phyloP scores from a whole-genome alignment of 2,797 vertebrate species.

The Champsocephalus gunnari region DNA sequence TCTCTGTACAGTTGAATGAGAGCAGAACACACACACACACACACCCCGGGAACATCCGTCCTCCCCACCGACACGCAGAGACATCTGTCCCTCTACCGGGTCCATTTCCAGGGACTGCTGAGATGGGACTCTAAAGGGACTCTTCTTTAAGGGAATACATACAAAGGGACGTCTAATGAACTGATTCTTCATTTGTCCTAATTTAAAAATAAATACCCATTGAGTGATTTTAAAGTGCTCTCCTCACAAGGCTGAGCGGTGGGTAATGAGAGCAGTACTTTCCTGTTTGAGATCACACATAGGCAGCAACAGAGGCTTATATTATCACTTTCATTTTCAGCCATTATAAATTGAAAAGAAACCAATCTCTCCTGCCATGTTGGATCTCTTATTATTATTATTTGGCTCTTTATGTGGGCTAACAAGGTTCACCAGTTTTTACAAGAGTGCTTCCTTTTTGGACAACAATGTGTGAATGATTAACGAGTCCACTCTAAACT shows the following conservation, averaged over 20 bases:
- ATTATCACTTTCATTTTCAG: slow-evolving; percentile 10
- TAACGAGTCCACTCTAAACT: slow-evolving; percentile 62
- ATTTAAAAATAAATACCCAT: slow-evolving; percentile 59
- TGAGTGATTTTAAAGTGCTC: slow-evolving; percentile 40
- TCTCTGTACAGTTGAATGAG: slow-evolving; percentile 84
- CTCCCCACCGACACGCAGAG: slow-evolving; percentile 52
- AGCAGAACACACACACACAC: slow-evolving; percentile 68
- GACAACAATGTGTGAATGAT: slow-evolving; percentile 48
- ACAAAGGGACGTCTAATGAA: slow-evolving; percentile 34
- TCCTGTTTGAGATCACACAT: slow-evolving; percentile 48
- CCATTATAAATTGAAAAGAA: slow-evolving; percentile 38
- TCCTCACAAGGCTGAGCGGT: slow-evolving; percentile 41
- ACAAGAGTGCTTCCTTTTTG: slow-evolving; percentile 54
- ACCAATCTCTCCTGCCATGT: slow-evolving; percentile 7
- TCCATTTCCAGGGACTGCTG: slow-evolving; percentile 62
- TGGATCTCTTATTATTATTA: slow-evolving; percentile 28
- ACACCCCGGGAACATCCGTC: slow-evolving; percentile 38
- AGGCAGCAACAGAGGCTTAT: slow-evolving; percentile 37
- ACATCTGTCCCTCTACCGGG: slow-evolving; percentile 57
- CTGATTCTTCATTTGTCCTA: slow-evolving; percentile 42
- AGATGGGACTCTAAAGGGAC: slow-evolving; percentile 11
- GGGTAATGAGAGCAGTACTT: slow-evolving; percentile 46
- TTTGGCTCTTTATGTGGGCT: slow-evolving; percentile 63
- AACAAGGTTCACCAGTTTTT: slow-evolving; percentile 51
- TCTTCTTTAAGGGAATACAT: slow-evolving; percentile 37